phyloP scores from a whole-genome alignment of 2,888 invertebrate genomes.

The Syrphus vitripennis region DNA sequence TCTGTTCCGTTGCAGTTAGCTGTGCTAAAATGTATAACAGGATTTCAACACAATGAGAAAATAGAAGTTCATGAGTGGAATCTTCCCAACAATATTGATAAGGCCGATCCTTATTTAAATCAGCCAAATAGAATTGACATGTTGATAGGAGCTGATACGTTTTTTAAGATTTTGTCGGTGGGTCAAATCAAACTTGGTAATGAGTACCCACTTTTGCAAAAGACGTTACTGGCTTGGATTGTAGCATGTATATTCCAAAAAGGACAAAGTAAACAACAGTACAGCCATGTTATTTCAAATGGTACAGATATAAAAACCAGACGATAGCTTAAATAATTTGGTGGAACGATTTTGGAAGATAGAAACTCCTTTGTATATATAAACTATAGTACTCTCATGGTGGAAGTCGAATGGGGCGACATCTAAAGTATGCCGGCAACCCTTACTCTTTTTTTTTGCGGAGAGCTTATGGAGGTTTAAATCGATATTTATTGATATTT shows the following conservation, averaged over 20 bases:
- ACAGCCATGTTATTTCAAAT: not conserved
- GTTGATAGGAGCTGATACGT: not conserved
- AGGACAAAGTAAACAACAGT: not conserved
- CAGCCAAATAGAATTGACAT: not conserved
- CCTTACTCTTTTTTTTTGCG: too few species aligned
- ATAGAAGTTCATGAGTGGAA: not conserved
- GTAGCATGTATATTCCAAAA: not conserved
- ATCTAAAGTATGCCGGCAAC: too few species aligned
- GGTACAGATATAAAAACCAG: not conserved
- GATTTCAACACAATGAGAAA: not conserved
- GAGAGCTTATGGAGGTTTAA: too few species aligned
- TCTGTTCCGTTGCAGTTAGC: not conserved
- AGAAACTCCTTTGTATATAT: too few species aligned
- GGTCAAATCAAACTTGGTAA: too few species aligned
- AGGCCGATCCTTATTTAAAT: not conserved
- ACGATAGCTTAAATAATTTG: not conserved
- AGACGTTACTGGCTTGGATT: not conserved
- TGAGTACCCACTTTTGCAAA: not conserved
- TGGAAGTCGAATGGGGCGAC: too few species aligned
- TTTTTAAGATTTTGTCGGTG: too few species aligned
- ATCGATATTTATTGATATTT: too few species aligned
- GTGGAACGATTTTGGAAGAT: not conserved
- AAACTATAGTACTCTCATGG: too few species aligned
- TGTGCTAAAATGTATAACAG: not conserved
- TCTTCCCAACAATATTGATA: not conserved